Percentiles rank a stretch among this genome's conserved stretches.
phyloP scores from a whole-genome alignment of 2,797 vertebrate genomes.

The Neopelma chrysocephalum region DNA sequence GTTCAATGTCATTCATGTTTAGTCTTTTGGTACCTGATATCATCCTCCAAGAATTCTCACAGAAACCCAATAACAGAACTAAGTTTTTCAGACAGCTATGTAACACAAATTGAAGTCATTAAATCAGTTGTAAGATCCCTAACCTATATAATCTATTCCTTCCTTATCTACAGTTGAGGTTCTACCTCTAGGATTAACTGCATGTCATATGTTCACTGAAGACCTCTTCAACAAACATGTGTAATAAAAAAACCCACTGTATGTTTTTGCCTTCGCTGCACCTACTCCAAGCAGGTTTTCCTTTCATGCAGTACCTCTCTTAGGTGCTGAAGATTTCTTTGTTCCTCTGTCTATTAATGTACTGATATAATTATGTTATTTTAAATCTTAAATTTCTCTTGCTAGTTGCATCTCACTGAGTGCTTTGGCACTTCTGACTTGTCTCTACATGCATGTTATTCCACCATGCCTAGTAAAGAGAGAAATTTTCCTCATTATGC shows the following conservation, averaged over 20 bases:
- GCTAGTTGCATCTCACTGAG: background rate
- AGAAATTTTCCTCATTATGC: background rate
- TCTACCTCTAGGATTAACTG: background rate
- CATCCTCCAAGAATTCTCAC: background rate
- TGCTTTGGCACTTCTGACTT: background rate
- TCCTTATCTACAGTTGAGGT: background rate
- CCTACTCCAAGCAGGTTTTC: background rate
- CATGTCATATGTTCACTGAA: fast-evolving
- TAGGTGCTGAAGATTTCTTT: background rate
- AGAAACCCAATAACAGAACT: background rate
- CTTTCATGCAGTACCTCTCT: background rate
- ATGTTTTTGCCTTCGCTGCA: background rate
- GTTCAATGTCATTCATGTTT: background rate
- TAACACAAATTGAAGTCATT: background rate
- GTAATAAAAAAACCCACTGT: background rate
- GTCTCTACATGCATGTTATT: background rate
- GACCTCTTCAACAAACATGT: background rate
- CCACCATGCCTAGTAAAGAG: background rate
- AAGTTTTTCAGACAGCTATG: background rate
- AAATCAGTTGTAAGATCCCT: background rate
- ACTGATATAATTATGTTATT: background rate
- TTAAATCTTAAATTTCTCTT: background rate
- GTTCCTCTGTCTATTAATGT: background rate
- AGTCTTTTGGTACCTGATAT: background rate
- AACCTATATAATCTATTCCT: background rate